Percentiles rank a stretch among this genome's conserved stretches.
phyloP scores from a whole-genome alignment of 2,888 invertebrate genomes.

The Drepana falcataria region DNA sequence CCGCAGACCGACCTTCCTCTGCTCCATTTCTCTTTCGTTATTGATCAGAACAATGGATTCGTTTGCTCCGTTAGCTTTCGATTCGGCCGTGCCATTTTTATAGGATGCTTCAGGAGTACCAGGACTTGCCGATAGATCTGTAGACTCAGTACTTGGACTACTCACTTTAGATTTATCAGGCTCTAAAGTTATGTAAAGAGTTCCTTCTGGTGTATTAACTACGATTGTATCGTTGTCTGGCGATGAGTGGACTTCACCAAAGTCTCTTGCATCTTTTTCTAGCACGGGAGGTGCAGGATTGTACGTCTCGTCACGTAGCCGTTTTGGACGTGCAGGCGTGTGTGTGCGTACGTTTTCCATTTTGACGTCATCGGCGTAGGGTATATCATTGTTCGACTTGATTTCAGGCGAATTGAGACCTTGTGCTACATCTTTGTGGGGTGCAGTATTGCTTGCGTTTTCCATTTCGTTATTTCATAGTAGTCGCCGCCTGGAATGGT shows the following conservation, averaged over 20 bases:
- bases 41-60: conserved; percentile 51
- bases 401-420: conserved; percentile 50
- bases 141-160: conserved; percentile 37
- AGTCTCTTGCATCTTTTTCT: conserved; percentile 38
- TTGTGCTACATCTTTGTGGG: conserved; percentile 41
- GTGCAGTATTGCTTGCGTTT: conserved; percentile 26
- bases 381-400: conserved; percentile 37
- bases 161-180: conserved; percentile 46
- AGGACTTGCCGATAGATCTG: conserved; percentile 28
- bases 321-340: conserved; percentile 39
- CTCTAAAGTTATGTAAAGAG: conserved; percentile 65
- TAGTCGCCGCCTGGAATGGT: conserved; percentile 16
- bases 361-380: conserved; percentile 56
- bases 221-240: conserved; percentile 69
- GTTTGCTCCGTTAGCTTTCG: conserved; percentile 42
- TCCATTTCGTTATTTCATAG: conserved; percentile 59
- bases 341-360: conserved; percentile 35
- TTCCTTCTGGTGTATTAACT: conserved; percentile 69
- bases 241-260: conserved; percentile 54
- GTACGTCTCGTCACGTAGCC: conserved; percentile 34
- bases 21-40: conserved; percentile 43
- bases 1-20: conserved; percentile 62
- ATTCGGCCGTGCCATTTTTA: conserved; percentile 42
- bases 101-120: conserved; percentile 37
- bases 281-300: conserved; percentile 14